Evolutionary conservation across 2,888 invertebrate species (phyloP), one percentile per base, ranked within the genome.

Genomic region (Brenthis hecate): DNA sequence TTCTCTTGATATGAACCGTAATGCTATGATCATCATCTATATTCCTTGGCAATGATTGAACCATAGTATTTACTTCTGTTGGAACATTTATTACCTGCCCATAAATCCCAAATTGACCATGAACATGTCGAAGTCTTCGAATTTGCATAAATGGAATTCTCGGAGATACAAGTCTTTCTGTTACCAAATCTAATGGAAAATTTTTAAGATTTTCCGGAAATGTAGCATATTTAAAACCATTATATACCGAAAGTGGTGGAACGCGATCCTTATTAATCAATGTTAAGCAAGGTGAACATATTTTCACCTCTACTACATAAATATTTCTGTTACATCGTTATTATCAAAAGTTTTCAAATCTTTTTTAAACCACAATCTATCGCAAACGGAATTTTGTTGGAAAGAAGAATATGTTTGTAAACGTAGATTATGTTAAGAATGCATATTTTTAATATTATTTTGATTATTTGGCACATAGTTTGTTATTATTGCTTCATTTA

Each of bases 51-150:
- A 80, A 70, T 63, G 57, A 60, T 32, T 73, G 74, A 54, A 80
- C 76, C 77, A 80, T 80, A 69, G 76, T 77, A 75, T 80, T 66
- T 36, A 77, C 74, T 67, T 71, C 69, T 0, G 79, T 72, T 55
- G 81, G 80, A 58, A 80, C 75, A 78, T 82, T 80, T 60, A 82
- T 79, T 19, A 80, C 68, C 62, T 81, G 80, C 2, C 78, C 80
- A 51, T 72, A 76, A 65, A 80, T 80, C 23, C 78, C 76, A 53
- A 66, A 71, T 23, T 77, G 76, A 56, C 77, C 78, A 64, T 76
- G 50, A 69, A 76, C 76, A 56, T 80, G 74, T 63, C 79, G 63
- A n/a, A 82, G 72, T 70, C 79, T 76, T 28, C 79, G 61, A 48
- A 81, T 69, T 66, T 75, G 74, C 73, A 74, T 72, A 56, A 75